Conservation (phyloP, 64 coral and sea anemone genomes). For the Pocillopora verrucosa region DNA sequence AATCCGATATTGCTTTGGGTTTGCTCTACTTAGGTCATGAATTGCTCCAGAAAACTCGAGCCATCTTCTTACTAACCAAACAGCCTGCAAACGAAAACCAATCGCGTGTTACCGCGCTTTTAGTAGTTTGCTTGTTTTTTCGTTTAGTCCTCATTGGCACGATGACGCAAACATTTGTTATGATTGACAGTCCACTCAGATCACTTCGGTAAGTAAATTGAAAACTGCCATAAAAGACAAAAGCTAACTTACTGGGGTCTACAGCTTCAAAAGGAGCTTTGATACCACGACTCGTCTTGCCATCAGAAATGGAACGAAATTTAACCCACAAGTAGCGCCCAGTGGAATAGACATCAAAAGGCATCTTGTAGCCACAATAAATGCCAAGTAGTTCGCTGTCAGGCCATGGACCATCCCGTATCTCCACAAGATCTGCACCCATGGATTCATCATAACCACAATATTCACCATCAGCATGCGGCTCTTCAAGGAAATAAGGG, state of each 20-base stretch:
- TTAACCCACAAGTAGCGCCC: conserved; percentile 15
- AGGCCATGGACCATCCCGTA: conserved; percentile 21
- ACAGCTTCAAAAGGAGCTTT: conserved; percentile 11
- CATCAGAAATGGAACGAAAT: background rate
- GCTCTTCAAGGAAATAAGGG: background rate
- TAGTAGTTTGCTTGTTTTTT: too few relatives aligned
- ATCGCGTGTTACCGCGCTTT: too few relatives aligned
- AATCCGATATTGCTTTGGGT: too few relatives aligned
- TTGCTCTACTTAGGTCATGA: too few relatives aligned
- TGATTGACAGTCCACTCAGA: too few relatives aligned
- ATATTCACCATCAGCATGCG: background rate
- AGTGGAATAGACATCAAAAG: background rate
- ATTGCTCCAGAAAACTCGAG: too few relatives aligned
- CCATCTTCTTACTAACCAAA: too few relatives aligned
- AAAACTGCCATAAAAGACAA: too few relatives aligned
- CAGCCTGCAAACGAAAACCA: too few relatives aligned
- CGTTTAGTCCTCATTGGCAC: too few relatives aligned
- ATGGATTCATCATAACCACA: background rate
- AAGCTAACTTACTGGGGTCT: background rate
- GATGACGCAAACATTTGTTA: too few relatives aligned
- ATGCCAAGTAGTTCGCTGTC: background rate
- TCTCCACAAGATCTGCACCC: conserved; percentile 16
- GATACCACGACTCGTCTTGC: background rate
- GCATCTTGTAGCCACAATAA: background rate
- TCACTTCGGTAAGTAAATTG: too few relatives aligned